These are phyloP conservation scores for Manis javanica DNA, from an alignment of 2,797 vertebrate genomes.

Conservation along the genomic window DNA sequence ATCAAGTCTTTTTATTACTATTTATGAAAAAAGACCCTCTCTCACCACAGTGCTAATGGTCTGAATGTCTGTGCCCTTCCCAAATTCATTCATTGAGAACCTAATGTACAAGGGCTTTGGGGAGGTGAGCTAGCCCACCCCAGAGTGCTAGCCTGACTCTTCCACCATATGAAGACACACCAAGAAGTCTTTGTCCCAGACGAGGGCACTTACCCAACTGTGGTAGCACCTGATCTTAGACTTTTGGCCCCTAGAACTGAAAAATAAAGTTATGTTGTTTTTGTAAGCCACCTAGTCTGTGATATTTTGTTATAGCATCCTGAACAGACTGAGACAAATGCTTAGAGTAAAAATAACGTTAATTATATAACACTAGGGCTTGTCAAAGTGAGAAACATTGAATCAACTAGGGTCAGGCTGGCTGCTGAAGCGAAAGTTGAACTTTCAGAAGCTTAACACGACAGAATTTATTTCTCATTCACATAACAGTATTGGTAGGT, in stretches of 20 bases:
- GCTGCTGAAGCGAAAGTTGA: background rate
- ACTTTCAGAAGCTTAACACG: background rate
- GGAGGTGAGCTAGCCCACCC: background rate
- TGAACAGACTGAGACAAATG: background rate
- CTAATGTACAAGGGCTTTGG: background rate
- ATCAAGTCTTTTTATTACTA: background rate
- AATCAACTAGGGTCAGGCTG: background rate
- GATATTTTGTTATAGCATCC: background rate
- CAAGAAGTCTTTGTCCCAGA: background rate
- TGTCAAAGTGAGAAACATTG: conserved; percentile 4
- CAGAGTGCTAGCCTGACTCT: background rate
- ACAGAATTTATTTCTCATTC: background rate
- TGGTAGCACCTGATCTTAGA: background rate
- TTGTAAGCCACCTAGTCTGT: background rate
- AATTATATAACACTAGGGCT: background rate
- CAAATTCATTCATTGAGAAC: background rate
- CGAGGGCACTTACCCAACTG: background rate
- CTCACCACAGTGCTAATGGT: background rate
- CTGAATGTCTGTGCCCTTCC: background rate
- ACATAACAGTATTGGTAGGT: too few relatives aligned
- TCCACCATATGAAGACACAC: background rate
- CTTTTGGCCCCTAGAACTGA: background rate
- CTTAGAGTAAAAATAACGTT: background rate
- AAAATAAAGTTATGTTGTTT: conserved; percentile 1
- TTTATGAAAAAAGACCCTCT: background rate